phyloP scores from a whole-genome alignment of 2,113 vertebrate species.

The Oreochromis tanganicae region DNA sequence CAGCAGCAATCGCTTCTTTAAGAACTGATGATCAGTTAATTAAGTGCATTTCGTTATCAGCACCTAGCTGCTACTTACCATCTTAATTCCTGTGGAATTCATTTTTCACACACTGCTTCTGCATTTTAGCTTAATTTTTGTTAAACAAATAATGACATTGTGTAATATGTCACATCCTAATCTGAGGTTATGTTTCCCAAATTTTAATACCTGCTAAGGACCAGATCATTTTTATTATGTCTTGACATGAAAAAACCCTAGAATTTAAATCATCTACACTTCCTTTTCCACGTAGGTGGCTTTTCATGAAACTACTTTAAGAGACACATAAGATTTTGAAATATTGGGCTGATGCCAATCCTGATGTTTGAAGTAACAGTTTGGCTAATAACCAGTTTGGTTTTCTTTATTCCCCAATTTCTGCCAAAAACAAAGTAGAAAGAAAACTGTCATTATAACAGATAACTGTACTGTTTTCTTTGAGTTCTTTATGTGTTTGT shows the following conservation, averaged over 20 bases:
- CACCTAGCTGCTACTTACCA: not conserved
- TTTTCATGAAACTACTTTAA: not conserved
- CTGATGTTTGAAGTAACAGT: not conserved
- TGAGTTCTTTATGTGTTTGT: not conserved
- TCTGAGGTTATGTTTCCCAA: not conserved
- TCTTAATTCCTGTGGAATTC: not conserved
- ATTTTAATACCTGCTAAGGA: not conserved
- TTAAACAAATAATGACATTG: not conserved
- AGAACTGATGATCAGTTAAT: not conserved
- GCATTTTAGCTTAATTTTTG: not conserved
- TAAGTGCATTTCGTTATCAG: not conserved
- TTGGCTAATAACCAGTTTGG: not conserved
- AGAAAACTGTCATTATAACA: not conserved
- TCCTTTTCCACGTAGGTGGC: not conserved
- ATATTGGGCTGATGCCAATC: not conserved
- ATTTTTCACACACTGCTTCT: not conserved
- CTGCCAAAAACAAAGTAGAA: not conserved
- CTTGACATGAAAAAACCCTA: accelerated
- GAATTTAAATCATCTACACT: not conserved
- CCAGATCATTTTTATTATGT: not conserved
- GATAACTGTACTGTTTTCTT: not conserved
- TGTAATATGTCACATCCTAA: not conserved
- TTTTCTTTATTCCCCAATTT: not conserved
- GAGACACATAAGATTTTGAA: not conserved
- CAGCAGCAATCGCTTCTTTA: not conserved